These are phyloP conservation scores for Lepidotrigona ventralis DNA, from an alignment of 1,140 invertebrate species.

Conservation along the genomic window DNA sequence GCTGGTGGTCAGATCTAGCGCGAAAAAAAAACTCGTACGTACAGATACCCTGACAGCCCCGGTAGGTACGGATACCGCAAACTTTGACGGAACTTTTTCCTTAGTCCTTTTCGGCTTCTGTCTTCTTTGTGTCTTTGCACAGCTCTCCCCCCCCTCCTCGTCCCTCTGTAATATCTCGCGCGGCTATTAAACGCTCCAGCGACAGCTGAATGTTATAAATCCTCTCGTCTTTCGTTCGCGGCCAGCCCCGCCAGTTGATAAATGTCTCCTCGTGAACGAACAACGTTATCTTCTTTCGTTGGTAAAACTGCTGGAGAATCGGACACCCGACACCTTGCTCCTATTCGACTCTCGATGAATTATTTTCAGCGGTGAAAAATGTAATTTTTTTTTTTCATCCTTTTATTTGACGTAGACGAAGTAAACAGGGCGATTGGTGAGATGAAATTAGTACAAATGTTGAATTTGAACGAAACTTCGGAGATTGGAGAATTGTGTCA, in stretches of 20 bases:
- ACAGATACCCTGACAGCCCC: constrained; percentile 46
- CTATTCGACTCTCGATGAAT: constrained; percentile 5
- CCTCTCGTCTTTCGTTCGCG: constrained; percentile 26
- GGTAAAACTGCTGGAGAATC: neutral
- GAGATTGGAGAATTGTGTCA: no score
- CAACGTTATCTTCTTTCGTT: constrained; percentile 11
- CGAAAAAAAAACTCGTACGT: constrained; percentile 52
- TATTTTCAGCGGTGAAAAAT: neutral
- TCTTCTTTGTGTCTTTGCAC: neutral
- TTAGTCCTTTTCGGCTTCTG: neutral
- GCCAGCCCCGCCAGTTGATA: constrained; percentile 15
- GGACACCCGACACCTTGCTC: constrained; percentile 23
- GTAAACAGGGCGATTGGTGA: no score
- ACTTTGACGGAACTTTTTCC: constrained; percentile 48
- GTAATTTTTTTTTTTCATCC: no score
- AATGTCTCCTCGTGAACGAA: constrained; percentile 12
- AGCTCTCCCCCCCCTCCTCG: no score
- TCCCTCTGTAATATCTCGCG: neutral
- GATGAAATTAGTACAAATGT: no score
- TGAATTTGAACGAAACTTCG: no score
- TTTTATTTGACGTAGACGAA: no score
- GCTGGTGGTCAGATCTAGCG: constrained; percentile 23
- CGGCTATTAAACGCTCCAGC: constrained; percentile 31
- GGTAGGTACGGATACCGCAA: constrained; percentile 34
- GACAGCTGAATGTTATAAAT: constrained; percentile 45